Conservation (phyloP, 2,113 vertebrate species). For the Siphamia tubifer region DNA sequence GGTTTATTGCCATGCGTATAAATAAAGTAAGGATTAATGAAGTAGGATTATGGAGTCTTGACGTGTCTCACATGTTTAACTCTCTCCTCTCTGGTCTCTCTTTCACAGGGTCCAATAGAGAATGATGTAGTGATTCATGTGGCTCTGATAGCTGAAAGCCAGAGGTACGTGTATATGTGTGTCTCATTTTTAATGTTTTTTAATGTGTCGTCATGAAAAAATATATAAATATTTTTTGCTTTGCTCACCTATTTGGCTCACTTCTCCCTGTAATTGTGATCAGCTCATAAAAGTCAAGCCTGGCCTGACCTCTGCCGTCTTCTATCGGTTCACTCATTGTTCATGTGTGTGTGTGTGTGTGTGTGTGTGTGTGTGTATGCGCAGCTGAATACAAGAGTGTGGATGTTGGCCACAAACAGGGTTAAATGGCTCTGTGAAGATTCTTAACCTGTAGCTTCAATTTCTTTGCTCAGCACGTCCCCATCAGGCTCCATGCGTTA, state of each 20-base stretch:
- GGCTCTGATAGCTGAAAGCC: conserved; percentile 94
- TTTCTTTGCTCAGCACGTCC: neutral
- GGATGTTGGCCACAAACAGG: conserved; percentile 27
- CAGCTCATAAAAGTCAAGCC: conserved; percentile 28
- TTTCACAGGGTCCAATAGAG: conserved; percentile 90
- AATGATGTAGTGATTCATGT: conserved; percentile 95
- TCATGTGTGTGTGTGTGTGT: neutral
- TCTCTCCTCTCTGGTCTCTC: conserved; percentile 18
- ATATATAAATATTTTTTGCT: neutral
- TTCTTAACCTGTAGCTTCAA: conserved; percentile 47
- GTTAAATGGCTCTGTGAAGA: conserved; percentile 11
- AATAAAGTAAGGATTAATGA: neutral
- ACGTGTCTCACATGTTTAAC: neutral
- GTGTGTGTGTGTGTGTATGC: neutral
- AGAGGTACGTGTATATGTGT: conserved; percentile 82
- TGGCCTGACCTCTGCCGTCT: conserved; percentile 36
- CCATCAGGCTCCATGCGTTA: neutral
- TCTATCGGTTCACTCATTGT: conserved; percentile 20
- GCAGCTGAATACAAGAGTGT: neutral
- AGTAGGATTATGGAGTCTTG: no score
- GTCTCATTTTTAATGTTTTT: neutral
- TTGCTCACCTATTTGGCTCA: neutral
- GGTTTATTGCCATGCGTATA: no score
- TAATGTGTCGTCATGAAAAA: conserved; percentile 3
- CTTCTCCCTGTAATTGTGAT: neutral